Conservation (phyloP, 2,888 invertebrate species). For the Cyrtodaria siliqua region DNA sequence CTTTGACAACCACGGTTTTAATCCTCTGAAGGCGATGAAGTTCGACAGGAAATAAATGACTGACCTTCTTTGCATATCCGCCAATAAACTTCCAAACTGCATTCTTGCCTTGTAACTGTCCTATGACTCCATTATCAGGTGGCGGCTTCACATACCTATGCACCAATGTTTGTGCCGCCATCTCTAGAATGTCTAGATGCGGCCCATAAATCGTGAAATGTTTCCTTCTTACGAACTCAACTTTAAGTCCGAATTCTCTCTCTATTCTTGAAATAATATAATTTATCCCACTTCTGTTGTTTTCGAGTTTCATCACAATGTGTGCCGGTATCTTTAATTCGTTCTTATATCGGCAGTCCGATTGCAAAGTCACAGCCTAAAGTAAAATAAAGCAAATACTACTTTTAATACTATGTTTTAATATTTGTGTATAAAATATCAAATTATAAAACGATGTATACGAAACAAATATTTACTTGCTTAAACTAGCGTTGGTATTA, state of each 20-base stretch:
- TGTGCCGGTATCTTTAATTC: conserved; percentile 52
- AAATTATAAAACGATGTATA: no score
- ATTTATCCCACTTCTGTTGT: conserved; percentile 43
- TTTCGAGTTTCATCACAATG: conserved; percentile 49
- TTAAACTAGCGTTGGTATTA: no score
- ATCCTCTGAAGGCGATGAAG: conserved; percentile 30
- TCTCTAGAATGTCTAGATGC: conserved; percentile 48
- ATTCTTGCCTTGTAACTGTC: conserved; percentile 53
- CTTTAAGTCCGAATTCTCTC: conserved; percentile 56
- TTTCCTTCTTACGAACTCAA: conserved; percentile 86
- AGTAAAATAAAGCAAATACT: no score
- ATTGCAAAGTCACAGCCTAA: no score
- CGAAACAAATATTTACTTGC: no score
- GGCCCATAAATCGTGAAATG: conserved; percentile 87
- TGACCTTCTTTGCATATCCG: conserved; percentile 59
- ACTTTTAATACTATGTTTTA: no score
- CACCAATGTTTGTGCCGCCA: conserved; percentile 52
- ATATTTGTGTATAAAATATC: no score
- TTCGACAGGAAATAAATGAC: conserved; percentile 49
- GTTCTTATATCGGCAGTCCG: conserved; percentile 7
- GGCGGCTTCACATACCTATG: conserved; percentile 46
- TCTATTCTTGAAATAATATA: conserved; percentile 38
- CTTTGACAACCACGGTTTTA: conserved; percentile 48
- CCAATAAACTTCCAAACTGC: conserved; percentile 59
- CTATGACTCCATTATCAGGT: conserved; percentile 46